Base-by-base conservation (phyloP, 2,113 vertebrate genomes). In the Heterocephalus glaber region DNA sequence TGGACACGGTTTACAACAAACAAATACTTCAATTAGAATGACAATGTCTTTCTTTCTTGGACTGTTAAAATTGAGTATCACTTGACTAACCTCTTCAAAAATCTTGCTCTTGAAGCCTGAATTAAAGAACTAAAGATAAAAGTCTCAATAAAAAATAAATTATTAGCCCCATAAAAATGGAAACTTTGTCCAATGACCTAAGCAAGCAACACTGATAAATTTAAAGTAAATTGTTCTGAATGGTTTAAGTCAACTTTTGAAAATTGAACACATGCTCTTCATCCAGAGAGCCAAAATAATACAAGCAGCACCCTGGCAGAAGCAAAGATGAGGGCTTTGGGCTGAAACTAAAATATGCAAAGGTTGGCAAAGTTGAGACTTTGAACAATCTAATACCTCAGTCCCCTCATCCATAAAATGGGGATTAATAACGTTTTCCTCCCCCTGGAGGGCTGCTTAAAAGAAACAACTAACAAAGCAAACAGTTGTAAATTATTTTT, bases 351-450 rank as follows among this genome's bases (percentile, higher is more conserved):
- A 97, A 94, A 86, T 60, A 76, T 82, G 19, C 80, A 94, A 84
- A 56, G 54, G 74, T 77, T 92, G 63, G 38, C n/a, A 77, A 92
- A 93, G 86, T 68, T 63, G 76, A 89, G 89, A 22, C n/a, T 86
- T 68, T 12, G 58, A 80, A 19, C 30, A 17, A 85, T 86, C 89
- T 91, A 96, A 92, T 89, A 96, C 83, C 80, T 95, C 86, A 90
- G 61, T 93, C 68, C 80, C n/a, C 41, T 97, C 93, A 90, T 93
- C 84, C 89, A 38, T 94, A 96, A 96, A 97, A 95, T 86, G 33
- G 84, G 81, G 85, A 93, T 96, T 97, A 97, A 97, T 86, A 88
- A 66, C 77, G 52, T 81, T 77, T 72, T 82, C 41, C 72, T 91
- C 38, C 82, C 47, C 72, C 83, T 41, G 1, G 5, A 86, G 61